Percentiles rank a stretch among this genome's conserved stretches.
phyloP scores from a whole-genome alignment of 2,113 vertebrate genomes.

The Bos javanicus region DNA sequence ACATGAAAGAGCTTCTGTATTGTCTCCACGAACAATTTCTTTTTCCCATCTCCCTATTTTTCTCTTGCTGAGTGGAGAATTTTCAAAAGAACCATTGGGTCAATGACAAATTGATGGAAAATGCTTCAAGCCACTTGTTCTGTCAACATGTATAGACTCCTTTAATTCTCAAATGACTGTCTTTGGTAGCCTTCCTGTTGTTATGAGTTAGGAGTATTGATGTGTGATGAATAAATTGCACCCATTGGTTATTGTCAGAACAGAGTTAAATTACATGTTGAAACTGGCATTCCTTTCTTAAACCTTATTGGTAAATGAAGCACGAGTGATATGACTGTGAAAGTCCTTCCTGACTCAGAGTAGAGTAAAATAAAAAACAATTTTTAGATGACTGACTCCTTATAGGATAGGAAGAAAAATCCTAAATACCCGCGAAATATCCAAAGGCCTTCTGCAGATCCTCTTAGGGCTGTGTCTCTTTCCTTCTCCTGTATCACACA shows the following conservation, averaged over 20 bases:
- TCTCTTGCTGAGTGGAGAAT: slow-evolving; percentile 18
- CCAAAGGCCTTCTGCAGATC: neutral
- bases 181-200: slow-evolving; percentile 47
- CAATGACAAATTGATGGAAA: slow-evolving; percentile 54
- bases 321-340: slow-evolving; percentile 22
- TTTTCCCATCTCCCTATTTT: slow-evolving; percentile 29
- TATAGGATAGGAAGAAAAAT: slow-evolving; percentile 11
- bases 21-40: neutral
- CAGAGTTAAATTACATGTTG: slow-evolving; percentile 63
- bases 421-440: neutral
- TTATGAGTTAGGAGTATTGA: slow-evolving; percentile 57
- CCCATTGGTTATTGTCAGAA: slow-evolving; percentile 62
- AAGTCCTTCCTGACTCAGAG: slow-evolving; percentile 45
- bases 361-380: slow-evolving; percentile 22
- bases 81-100: slow-evolving; percentile 53
- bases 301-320: slow-evolving; percentile 56
- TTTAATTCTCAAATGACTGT: slow-evolving; percentile 62
- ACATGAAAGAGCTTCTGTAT: neutral
- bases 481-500: neutral
- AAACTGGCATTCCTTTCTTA: slow-evolving; percentile 51
- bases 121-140: slow-evolving; percentile 53
- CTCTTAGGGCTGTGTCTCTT: neutral
- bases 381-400: neutral
- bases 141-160: slow-evolving; percentile 39
- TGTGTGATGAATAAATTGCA: slow-evolving; percentile 60